Base-by-base conservation (phyloP, 2,113 vertebrate species). In the Pelecanoides urinatrix region DNA sequence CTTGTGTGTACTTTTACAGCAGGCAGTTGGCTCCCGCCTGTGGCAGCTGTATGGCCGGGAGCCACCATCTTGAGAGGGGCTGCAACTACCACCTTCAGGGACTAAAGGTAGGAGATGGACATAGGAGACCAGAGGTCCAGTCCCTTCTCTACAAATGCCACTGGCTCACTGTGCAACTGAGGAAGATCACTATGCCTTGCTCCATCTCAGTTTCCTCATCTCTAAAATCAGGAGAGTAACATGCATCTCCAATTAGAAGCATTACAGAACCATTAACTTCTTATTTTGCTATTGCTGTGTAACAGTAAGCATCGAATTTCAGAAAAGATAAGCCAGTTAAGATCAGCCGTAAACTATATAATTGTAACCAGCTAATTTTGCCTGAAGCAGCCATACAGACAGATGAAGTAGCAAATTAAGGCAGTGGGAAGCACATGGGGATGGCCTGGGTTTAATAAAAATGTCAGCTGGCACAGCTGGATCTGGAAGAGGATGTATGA, bases 1-100 rank as follows among this genome's bases (percentile, higher is more conserved):
- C 32, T 4, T 0, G 0, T 8, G 25, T 4, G 23, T 17, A 6
- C 1, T 0, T 21, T 50, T 22, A 20, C 19, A 53, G 71, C 42
- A 79, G 72, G n/a, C 77, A 73, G 22, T 7, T 59, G 49, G 47
- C n/a, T 88, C 47, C 68, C 0, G 1, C 38, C 56, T 58, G 30
- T 5, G 20, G 38, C 18, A 20, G 45, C n/a, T 0, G 0, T 9
- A 42, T 10, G 4, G 53, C 32, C 17, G 21, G 49, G 7, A 83
- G n/a, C 56, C 3, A 3, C 26, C 0, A 1, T 7, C 55, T 9
- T 34, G 7, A 44, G 13, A 13, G 20, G 15, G 49, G 26, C 38
- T 76, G 40, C 36, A 70, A 6, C 70, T 14, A 13, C 49, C 56
- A 55, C 32, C 38, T 11, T 20, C 11, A 11, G 20, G 17, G 36